These are phyloP conservation scores for Haemorhous mexicanus DNA, from an alignment of 2,113 vertebrate genomes.

Conservation along the genomic window DNA sequence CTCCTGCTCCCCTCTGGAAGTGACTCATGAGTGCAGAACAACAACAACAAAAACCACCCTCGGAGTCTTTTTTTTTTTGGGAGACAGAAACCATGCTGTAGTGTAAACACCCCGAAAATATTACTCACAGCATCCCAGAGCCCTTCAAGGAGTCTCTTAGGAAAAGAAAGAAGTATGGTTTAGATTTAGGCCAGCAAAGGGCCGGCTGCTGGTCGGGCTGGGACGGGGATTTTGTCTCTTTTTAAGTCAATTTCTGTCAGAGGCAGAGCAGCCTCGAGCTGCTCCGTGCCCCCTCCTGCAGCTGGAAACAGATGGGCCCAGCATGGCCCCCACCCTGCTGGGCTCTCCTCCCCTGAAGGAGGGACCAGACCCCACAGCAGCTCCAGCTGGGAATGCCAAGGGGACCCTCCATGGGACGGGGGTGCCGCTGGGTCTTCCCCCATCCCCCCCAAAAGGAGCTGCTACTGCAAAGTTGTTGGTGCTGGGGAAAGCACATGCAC, in stretches of 20 bases:
- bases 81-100: slow-evolving; percentile 17
- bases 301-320: not conserved
- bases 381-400: not conserved
- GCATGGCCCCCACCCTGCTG: not conserved
- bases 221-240: not conserved
- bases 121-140: slow-evolving; percentile 37
- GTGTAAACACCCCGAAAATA: slow-evolving; percentile 43
- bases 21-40: slow-evolving; percentile 62
- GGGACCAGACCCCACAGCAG: not conserved
- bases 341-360: not conserved
- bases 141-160: not conserved
- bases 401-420: fast-evolving
- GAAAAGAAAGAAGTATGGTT: not conserved
- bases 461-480: not conserved
- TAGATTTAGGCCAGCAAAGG: not conserved
- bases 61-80: not conserved
- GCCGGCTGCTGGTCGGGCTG: not conserved
- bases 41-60: slow-evolving; percentile 54
- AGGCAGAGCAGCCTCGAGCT: not conserved
- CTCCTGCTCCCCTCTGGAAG: slow-evolving; percentile 50
- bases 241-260: not conserved
- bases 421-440: not conserved
- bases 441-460: fast-evolving
- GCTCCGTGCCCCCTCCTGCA: not conserved
- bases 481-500: not conserved